phyloP scores from a whole-genome alignment of 37 sponge, comb jelly and placozoan species.

The Haliclona indistincta region DNA sequence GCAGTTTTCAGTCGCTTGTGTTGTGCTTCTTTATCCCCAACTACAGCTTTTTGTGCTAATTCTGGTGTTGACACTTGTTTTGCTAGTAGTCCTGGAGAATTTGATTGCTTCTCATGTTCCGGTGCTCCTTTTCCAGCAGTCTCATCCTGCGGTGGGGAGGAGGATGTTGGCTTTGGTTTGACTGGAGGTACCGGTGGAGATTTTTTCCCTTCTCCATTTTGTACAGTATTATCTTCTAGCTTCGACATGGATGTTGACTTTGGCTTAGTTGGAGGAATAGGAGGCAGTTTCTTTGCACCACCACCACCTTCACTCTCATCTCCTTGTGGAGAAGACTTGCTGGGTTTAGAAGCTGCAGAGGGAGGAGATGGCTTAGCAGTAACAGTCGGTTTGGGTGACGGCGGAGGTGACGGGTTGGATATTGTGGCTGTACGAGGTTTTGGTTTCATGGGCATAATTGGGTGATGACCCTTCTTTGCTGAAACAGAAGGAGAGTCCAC shows the following conservation, averaged over 20 bases:
- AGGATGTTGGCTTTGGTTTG: neutral
- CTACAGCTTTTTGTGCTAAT: neutral
- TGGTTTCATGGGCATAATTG: constrained; percentile 30
- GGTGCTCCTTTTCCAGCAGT: neutral
- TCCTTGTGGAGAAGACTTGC: neutral
- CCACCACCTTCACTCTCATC: neutral
- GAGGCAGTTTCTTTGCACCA: neutral
- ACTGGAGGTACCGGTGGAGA: neutral
- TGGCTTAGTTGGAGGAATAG: neutral
- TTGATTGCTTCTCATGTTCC: neutral
- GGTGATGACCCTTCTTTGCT: constrained; percentile 25
- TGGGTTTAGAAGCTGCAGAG: constrained; percentile 10
- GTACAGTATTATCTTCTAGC: neutral
- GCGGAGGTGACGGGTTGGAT: neutral
- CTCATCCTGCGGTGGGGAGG: constrained; percentile 6
- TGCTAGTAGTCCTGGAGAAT: neutral
- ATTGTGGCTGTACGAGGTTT: neutral
- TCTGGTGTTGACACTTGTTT: neutral
- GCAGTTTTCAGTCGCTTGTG: neutral
- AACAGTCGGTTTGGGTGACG: constrained; percentile 1
- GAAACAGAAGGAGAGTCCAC: neutral
- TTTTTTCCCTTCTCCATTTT: neutral
- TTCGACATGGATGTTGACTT: neutral
- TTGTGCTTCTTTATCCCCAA: neutral
- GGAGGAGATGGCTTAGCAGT: constrained; percentile 7